Percentiles rank a stretch among this genome's conserved stretches.
Evolutionary conservation across 2,797 vertebrate genomes (phyloP).

Genomic region (Eulemur rubriventer): DNA sequence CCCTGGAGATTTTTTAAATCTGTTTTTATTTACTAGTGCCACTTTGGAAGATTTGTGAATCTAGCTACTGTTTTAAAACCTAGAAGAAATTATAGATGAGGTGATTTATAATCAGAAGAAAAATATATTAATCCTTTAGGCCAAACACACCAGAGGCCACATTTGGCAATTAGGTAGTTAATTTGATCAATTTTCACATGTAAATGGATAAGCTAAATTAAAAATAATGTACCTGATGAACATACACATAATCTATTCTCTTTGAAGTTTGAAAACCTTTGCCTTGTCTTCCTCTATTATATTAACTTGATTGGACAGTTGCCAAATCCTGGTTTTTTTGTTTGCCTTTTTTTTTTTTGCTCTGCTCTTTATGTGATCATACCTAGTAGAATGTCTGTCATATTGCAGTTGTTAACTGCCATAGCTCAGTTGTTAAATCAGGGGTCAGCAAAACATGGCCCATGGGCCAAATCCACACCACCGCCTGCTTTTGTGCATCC

Average conservation of each 20-base stretch:
- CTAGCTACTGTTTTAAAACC: conserved; percentile 34
- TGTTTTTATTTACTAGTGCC: background rate
- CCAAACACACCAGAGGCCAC: background rate
- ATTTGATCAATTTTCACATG: conserved; percentile 5
- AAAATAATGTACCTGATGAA: background rate
- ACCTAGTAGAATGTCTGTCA: background rate
- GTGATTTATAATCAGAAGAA: conserved; percentile 4
- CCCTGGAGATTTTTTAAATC: background rate
- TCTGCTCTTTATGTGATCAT: background rate
- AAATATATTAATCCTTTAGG: background rate
- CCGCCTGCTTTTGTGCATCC: background rate
- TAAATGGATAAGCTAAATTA: conserved; percentile 36
- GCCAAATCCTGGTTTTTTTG: background rate
- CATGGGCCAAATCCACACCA: background rate
- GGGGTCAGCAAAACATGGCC: background rate
- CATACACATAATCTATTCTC: background rate
- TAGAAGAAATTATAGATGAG: conserved; percentile 24
- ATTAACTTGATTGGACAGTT: background rate
- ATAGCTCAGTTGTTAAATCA: background rate
- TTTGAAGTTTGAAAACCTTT: conserved; percentile 19
- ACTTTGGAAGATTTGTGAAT: conserved; percentile 24
- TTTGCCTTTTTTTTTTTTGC: background rate
- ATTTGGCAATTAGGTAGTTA: conserved; percentile 49
- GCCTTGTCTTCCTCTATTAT: background rate
- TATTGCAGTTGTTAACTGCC: background rate